Evolutionary conservation across 2,888 invertebrate genomes (phyloP).

Genomic region (Antheraea yamamai): DNA sequence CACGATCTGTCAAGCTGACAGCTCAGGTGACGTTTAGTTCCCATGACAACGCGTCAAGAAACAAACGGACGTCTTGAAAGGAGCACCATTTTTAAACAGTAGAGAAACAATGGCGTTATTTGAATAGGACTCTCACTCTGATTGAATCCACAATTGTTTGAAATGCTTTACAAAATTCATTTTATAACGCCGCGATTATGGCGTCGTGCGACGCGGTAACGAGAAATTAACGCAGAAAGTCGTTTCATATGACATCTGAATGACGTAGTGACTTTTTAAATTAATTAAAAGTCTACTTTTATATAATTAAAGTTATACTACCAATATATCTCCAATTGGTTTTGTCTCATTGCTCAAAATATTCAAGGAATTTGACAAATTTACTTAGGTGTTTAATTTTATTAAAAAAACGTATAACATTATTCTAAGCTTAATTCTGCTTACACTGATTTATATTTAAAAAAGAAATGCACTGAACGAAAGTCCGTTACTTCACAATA

Average conservation of each 20-base stretch:
- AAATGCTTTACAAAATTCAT: slow-evolving; percentile 44
- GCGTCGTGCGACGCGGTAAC: background rate
- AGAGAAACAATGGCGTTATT: slow-evolving; percentile 64
- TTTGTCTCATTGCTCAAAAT: background rate
- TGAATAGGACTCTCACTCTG: slow-evolving; percentile 65
- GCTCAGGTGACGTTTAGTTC: slow-evolving; percentile 45
- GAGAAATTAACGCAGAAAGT: slow-evolving; percentile 7
- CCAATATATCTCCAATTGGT: background rate
- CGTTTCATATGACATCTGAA: slow-evolving; percentile 9
- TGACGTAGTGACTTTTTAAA: background rate
- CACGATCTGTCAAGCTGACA: slow-evolving; percentile 49
- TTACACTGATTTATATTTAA: background rate
- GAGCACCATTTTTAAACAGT: slow-evolving; percentile 61
- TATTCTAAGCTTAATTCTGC: background rate
- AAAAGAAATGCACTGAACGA: background rate
- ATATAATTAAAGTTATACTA: background rate
- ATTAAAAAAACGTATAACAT: too few species aligned
- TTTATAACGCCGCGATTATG: slow-evolving; percentile 11
- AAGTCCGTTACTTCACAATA: background rate
- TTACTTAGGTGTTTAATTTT: too few species aligned
- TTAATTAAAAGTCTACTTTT: background rate
- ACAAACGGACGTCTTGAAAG: slow-evolving; percentile 49
- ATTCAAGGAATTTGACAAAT: background rate
- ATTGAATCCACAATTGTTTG: slow-evolving; percentile 67
- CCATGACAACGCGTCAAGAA: slow-evolving; percentile 45